These are phyloP conservation scores for Fregetta grallaria DNA, from an alignment of 2,113 vertebrate species.

Conservation along the genomic window DNA sequence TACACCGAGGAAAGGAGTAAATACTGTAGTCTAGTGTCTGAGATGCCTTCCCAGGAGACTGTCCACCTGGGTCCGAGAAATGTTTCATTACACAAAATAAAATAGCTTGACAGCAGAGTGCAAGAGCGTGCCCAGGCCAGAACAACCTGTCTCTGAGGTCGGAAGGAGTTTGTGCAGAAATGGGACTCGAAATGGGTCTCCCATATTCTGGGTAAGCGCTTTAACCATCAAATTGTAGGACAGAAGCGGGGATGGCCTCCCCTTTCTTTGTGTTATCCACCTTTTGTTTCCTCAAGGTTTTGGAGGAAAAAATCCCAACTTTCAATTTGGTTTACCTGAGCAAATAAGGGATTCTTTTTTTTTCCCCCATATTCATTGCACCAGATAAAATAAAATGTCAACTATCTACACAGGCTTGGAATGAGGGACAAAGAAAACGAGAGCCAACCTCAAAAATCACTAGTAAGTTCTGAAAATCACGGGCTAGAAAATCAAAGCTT, in stretches of 20 bases:
- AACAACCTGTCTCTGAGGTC: neutral
- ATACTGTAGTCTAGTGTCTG: neutral
- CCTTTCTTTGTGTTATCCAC: neutral
- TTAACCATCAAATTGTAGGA: neutral
- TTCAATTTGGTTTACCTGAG: neutral
- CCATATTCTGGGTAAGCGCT: neutral
- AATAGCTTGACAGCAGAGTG: neutral
- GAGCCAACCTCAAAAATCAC: neutral
- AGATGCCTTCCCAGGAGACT: neutral
- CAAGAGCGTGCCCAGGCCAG: neutral
- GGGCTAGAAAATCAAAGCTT: neutral
- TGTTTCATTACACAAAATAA: neutral
- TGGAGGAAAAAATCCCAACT: accelerated
- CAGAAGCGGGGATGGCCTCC: neutral
- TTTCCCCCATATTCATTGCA: neutral
- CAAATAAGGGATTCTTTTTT: neutral
- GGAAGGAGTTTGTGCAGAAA: neutral
- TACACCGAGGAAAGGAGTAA: neutral
- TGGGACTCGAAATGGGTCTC: neutral
- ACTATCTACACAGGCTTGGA: neutral
- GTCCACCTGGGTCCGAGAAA: neutral
- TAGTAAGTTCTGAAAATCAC: neutral
- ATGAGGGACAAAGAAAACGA: neutral
- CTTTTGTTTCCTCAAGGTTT: neutral
- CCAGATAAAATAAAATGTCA: neutral